These are phyloP conservation scores for Scortum barcoo DNA, from an alignment of 2,113 vertebrate species.

Conservation along the genomic window DNA sequence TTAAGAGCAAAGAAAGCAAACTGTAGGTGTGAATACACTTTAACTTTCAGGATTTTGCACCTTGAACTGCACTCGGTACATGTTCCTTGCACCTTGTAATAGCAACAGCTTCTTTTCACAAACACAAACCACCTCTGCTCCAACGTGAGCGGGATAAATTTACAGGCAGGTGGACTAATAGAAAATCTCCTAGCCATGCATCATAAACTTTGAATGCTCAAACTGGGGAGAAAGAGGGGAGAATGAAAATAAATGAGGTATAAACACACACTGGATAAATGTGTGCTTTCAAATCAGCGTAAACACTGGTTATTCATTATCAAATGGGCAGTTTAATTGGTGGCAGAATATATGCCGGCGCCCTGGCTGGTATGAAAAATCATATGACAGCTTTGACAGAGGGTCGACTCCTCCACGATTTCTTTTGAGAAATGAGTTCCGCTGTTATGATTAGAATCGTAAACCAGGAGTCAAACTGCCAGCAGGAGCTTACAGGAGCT, in stretches of 20 bases:
- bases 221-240: conserved; percentile 50
- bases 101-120: conserved; percentile 27
- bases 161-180: conserved; percentile 47
- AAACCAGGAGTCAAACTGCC: conserved; percentile 53
- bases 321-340: conserved; percentile 64
- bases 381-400: conserved; percentile 48
- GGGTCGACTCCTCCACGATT: conserved; percentile 30
- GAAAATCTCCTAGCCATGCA: conserved; percentile 59
- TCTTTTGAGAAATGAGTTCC: conserved; percentile 37
- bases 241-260: conserved; percentile 67
- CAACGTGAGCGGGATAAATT: conserved; percentile 37
- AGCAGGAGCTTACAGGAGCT: conserved; percentile 33
- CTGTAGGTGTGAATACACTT: conserved; percentile 8
- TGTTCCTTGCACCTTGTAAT: conserved; percentile 9
- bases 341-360: conserved; percentile 31
- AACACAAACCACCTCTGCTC: conserved; percentile 24
- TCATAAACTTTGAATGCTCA: conserved; percentile 58
- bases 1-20: conserved; percentile 11
- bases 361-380: conserved; percentile 31
- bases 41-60: neutral
- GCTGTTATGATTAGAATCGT: conserved; percentile 25
- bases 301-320: conserved; percentile 68
- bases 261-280: conserved; percentile 60
- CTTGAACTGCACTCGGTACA: conserved; percentile 14
- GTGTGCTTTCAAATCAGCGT: conserved; percentile 48